A percentile compares a stretch with the other conserved stretches of the same genome.
Conservation (phyloP, 2,888 invertebrate species). For the Acholoe squamosa region DNA sequence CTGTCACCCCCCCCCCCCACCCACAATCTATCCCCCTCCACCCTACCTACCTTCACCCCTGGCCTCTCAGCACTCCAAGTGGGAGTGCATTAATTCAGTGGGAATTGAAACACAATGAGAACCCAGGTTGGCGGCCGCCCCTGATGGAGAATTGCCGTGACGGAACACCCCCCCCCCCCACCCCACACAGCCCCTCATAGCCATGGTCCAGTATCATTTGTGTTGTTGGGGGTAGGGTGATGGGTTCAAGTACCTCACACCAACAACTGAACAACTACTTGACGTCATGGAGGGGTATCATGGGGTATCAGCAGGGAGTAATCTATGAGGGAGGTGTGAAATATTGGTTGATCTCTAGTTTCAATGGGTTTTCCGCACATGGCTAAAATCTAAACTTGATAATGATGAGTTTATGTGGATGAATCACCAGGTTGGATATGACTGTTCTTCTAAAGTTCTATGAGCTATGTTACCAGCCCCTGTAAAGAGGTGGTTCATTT, state of each 20-base stretch:
- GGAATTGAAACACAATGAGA: neutral
- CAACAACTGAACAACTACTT: neutral
- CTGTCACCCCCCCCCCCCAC: neutral
- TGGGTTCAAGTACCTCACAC: neutral
- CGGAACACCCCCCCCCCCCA: neutral
- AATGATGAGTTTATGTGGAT: too few species aligned
- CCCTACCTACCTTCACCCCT: neutral
- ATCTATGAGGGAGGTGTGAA: too few species aligned
- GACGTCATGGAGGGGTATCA: neutral
- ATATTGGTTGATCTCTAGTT: too few species aligned
- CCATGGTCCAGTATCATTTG: constrained; percentile 8
- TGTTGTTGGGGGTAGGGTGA: neutral
- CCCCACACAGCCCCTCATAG: neutral
- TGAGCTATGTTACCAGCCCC: too few species aligned
- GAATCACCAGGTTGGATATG: too few species aligned
- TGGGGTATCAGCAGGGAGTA: too few species aligned
- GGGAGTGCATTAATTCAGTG: neutral
- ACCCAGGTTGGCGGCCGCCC: neutral
- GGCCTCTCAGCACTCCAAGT: neutral
- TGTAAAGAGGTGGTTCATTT: too few species aligned
- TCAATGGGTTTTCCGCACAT: too few species aligned
- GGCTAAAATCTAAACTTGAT: too few species aligned
- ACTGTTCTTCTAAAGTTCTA: too few species aligned
- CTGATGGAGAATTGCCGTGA: constrained; percentile 6
- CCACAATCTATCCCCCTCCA: neutral